These are phyloP conservation scores for Nomada ruficornis DNA, from an alignment of 2,888 invertebrate species.

Conservation along the genomic window DNA sequence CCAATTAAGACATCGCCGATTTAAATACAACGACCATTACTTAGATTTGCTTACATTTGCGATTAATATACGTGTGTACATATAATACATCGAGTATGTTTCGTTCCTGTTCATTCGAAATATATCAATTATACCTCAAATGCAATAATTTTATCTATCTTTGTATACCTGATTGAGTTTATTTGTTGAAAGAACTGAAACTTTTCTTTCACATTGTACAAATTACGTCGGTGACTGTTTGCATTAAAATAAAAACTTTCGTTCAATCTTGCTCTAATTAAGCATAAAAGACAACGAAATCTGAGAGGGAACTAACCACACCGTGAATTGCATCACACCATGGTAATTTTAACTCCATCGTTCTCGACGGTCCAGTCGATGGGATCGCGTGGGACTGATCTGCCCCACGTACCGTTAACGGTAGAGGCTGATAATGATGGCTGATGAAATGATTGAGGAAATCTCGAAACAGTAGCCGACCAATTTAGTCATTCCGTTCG, in stretches of 20 bases:
- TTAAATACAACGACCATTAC: too few species aligned
- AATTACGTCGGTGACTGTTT: too few species aligned
- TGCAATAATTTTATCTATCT: too few species aligned
- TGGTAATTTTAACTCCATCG: constrained; percentile 42
- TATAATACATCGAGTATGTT: not conserved
- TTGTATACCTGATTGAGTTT: too few species aligned
- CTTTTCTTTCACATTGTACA: too few species aligned
- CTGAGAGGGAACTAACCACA: constrained; percentile 19
- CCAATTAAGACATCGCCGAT: too few species aligned
- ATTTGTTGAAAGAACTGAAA: too few species aligned
- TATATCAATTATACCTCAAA: not conserved
- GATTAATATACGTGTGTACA: not conserved
- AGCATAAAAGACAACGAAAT: not conserved
- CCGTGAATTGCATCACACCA: constrained; percentile 45
- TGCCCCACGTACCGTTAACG: constrained; percentile 63
- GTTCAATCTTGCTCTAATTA: too few species aligned
- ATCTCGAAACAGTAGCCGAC: constrained; percentile 72
- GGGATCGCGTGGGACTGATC: constrained; percentile 75
- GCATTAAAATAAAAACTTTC: too few species aligned
- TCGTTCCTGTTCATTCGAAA: not conserved
- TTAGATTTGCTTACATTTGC: not conserved
- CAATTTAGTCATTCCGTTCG: constrained; percentile 69
- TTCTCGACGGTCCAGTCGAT: constrained; percentile 55
- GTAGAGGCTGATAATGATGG: constrained; percentile 57
- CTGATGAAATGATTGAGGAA: constrained; percentile 80